Base-by-base conservation (phyloP, 2,888 invertebrate genomes). In the Oxycera nigricornis region DNA sequence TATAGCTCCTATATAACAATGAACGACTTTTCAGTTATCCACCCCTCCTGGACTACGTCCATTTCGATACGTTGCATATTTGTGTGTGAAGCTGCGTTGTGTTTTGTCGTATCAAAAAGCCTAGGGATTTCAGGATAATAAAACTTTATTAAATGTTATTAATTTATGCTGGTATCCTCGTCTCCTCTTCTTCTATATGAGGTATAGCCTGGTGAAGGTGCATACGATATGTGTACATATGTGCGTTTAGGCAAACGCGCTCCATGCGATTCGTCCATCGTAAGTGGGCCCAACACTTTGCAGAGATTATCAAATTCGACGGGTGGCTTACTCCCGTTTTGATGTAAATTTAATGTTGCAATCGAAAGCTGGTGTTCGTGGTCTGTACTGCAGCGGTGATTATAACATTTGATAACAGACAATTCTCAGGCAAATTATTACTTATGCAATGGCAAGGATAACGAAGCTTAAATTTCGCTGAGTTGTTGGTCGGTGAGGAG, bases 331-430 rank as follows among this genome's bases (percentile, higher is more conserved):
- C 62, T 55, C 50, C 31, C 73, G 31, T 26, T 62, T 62, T 73
- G 73, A 73, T 73, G 73, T 62, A 59, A 61, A 73, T 73, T 73
- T 73, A 73, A 73, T 62, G 62, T 73, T 62, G 41, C 73, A 59
- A 22, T 57, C 24, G 24, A 65, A 65, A 65, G 41, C 41, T 17
- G 7, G 31, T 41, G 65, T 41, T 65, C 41, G 65, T 41, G 39
- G 65, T 7, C 4, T 52, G 55, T 70, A 55, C 55, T 55, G 52
- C 31, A 70, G 70, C 52, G 52, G 55, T 70, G 70, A 70, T 70
- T 70, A 70, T 70, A 70, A 55, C 70, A 70, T 70, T 70, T 70
- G 70, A 70, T 70, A 70, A 24, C 55, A 39, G 55, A 55, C 55
- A 55, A 70, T 70, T 62, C 31, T 9, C 52, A 70, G 20, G 55